Evolutionary conservation across 2,888 invertebrate genomes (phyloP).

Genomic region (Podabrus alpinus): DNA sequence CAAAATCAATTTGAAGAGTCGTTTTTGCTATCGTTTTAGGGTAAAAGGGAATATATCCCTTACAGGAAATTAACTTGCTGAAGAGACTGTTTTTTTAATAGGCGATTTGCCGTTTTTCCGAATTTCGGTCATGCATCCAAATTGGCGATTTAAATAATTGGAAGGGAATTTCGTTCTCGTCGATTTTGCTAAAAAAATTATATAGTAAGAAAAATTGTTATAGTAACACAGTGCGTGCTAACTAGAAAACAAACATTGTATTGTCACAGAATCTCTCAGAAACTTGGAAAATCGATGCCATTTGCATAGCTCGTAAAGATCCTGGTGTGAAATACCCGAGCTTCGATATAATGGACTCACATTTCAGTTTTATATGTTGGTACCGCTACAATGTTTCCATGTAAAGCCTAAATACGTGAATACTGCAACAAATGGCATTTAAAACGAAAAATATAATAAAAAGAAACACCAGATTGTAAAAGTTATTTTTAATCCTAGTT

Average conservation of each 20-base stretch:
- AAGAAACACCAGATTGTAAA: not conserved
- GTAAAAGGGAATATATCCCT: conserved; percentile 16
- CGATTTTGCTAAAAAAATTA: conserved; percentile 3
- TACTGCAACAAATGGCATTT: not conserved
- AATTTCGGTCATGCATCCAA: conserved; percentile 25
- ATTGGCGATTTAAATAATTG: conserved; percentile 31
- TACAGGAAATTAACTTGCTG: conserved; percentile 31
- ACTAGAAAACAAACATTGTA: conserved; percentile 35
- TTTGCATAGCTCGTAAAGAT: conserved; percentile 45
- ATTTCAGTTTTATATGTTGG: conserved; percentile 23
- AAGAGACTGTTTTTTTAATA: conserved; percentile 30
- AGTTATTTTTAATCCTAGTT: conserved; percentile 20
- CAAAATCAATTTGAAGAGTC: conserved; percentile 26
- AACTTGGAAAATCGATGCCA: conserved; percentile 44
- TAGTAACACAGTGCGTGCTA: not conserved
- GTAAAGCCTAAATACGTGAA: not conserved
- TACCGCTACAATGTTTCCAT: conserved; percentile 8
- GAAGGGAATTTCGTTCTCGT: conserved; percentile 17
- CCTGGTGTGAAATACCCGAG: conserved; percentile 38
- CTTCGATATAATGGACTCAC: conserved; percentile 37
- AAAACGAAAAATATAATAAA: not conserved
- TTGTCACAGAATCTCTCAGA: conserved; percentile 39
- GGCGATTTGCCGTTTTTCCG: conserved; percentile 28
- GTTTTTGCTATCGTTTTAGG: conserved; percentile 23
- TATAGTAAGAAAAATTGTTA: not conserved